Evolutionary conservation across 53 echinoderm and acorn worm genomes (phyloP).

Genomic region (Crossaster papposus): DNA sequence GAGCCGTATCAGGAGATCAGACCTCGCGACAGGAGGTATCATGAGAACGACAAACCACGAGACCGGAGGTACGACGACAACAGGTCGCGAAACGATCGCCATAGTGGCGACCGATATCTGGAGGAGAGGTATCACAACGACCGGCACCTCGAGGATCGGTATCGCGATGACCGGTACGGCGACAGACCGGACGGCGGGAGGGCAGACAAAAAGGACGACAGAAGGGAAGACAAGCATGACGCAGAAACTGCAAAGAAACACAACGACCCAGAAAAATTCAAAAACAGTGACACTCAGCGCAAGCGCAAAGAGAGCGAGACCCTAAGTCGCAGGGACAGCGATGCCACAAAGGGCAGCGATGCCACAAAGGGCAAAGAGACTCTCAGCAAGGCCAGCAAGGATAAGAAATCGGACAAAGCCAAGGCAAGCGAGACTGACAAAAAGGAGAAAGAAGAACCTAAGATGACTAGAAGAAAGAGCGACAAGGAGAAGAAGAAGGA

Average conservation of each 20-base stretch:
- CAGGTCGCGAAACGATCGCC: slow-evolving; percentile 16
- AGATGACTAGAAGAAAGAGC: slow-evolving; percentile 45
- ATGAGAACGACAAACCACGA: slow-evolving; percentile 23
- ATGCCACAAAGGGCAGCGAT: slow-evolving; percentile 14
- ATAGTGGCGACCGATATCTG: slow-evolving; percentile 37
- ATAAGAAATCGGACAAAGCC: slow-evolving; percentile 46
- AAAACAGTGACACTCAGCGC: slow-evolving; percentile 38
- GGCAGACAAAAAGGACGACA: slow-evolving; percentile 44
- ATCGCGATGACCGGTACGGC: slow-evolving; percentile 32
- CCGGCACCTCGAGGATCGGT: slow-evolving; percentile 40
- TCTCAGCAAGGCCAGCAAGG: slow-evolving; percentile 41
- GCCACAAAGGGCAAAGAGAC: slow-evolving; percentile 50
- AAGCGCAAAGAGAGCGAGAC: slow-evolving; percentile 42
- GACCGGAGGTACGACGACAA: slow-evolving; percentile 20
- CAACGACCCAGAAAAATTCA: slow-evolving; percentile 44
- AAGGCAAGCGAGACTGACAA: slow-evolving; percentile 22
- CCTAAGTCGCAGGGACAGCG: slow-evolving; percentile 35
- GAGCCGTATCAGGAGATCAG: not conserved
- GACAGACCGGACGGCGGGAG: slow-evolving; percentile 28
- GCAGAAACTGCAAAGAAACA: slow-evolving; percentile 41
- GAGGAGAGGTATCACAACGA: slow-evolving; percentile 60
- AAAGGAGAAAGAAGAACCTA: slow-evolving; percentile 34
- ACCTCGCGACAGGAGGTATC: not conserved
- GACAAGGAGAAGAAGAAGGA: slow-evolving; percentile 58
- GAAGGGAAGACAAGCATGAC: slow-evolving; percentile 50